Evolutionary conservation across 2,113 vertebrate species (phyloP), one percentile per base, ranked within the genome.

Genomic region (Geothlypis trichas): DNA sequence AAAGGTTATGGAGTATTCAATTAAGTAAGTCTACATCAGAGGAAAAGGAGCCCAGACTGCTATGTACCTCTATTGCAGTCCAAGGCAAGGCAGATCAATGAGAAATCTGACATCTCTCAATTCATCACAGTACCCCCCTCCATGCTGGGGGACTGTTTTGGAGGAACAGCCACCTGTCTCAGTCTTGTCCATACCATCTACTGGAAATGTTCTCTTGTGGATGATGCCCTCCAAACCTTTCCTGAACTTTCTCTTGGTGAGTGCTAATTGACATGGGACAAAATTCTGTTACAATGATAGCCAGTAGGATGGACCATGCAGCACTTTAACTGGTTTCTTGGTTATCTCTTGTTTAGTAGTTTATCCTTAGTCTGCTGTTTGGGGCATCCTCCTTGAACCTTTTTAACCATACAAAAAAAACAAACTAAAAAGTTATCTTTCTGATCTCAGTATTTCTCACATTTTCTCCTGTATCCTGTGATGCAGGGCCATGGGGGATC

Each of bases 1-100:
- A 95, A 96, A 95, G 83, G 79, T 86, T 89, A 75, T 59, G 19
- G 13, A 20, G 47, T 74, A 26, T 75, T 57, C 52, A 89, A 42
- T 92, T 78, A 87, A 71, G 28, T n/a, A 82, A 69, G 35, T 37
- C 46, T 77, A 44, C 7, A 1, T 89, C 65, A 84, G 21, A 74
- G 27, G 5, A 21, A 37, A 62, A 92, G 47, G 57, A 87, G 24
- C 7, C 65, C 39, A n/a, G 37, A n/a, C 8, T 78, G 35, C 21
- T 12, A 6, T 55, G 24, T 13, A 57, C 9, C 13, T 47, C 83
- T 28, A 18, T 2, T 61, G 35, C 19, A 61, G 28, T 30, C 13
- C 33, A n/a, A 5, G 27, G 13, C 21, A 65, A 75, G 12, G 30
- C 73, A 91, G 35, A 57, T 72, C 66, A 46, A 4, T 65, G 37